Evolutionary conservation across 2,113 vertebrate genomes (phyloP).

Genomic region (Petrocephalus zakoni): DNA sequence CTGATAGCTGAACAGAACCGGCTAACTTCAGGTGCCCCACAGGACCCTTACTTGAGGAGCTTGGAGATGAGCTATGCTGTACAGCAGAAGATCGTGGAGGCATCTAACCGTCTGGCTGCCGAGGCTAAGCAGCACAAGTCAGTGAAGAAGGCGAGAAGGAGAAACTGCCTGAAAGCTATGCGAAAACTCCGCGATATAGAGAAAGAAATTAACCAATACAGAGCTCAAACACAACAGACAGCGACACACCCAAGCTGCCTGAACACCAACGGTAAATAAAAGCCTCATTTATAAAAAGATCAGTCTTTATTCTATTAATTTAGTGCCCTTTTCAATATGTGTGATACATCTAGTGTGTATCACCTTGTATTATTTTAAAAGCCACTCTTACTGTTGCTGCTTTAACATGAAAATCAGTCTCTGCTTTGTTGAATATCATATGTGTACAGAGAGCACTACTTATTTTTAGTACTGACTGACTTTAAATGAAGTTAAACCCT

Average conservation of each 20-base stretch:
- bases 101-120: constrained; percentile 82
- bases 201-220: constrained; percentile 86
- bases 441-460: not conserved
- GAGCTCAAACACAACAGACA: constrained; percentile 84
- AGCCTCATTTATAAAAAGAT: not conserved
- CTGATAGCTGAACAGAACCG: not conserved
- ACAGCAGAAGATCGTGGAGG: constrained; percentile 91
- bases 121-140: constrained; percentile 86
- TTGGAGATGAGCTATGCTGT: constrained; percentile 90
- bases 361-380: not conserved
- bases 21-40: constrained; percentile 16
- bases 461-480: not conserved
- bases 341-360: not conserved
- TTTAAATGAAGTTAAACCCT: not conserved
- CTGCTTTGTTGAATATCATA: not conserved
- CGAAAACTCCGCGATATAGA: constrained; percentile 89
- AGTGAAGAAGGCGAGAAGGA: constrained; percentile 87
- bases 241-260: constrained; percentile 79
- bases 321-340: not conserved
- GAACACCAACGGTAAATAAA: constrained; percentile 68
- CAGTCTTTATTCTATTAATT: not conserved
- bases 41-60: constrained; percentile 86
- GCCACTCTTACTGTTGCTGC: not conserved
- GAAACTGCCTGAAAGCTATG: constrained; percentile 82
- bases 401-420: not conserved